These are phyloP conservation scores for Sebastes schlegelii DNA, from an alignment of 2,113 vertebrate species.

Conservation along the genomic window DNA sequence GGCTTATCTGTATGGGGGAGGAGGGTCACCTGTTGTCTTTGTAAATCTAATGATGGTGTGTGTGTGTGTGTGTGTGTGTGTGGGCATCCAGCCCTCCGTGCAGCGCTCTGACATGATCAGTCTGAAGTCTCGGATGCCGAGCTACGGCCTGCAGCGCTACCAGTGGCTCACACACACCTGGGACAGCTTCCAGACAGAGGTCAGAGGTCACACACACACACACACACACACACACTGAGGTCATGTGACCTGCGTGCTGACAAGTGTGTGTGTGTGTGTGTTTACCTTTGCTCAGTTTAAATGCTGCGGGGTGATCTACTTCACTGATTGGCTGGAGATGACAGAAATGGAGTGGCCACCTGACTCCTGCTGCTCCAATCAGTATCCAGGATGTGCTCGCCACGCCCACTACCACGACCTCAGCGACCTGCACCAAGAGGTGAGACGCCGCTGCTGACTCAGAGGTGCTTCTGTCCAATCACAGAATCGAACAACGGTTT, in stretches of 20 bases:
- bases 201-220: conserved; percentile 63
- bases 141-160: conserved; percentile 92
- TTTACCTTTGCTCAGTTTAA: conserved; percentile 87
- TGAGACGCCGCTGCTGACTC: conserved; percentile 69
- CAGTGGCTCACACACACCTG: conserved; percentile 98
- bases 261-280: conserved; percentile 37
- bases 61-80: too few relatives aligned
- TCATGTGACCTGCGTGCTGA: conserved; percentile 11
- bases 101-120: conserved; percentile 98
- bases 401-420: conserved; percentile 94
- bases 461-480: too few relatives aligned
- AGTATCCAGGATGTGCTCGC: conserved; percentile 94
- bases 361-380: conserved; percentile 95
- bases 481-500: too few relatives aligned
- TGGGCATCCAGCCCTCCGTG: conserved; percentile 85
- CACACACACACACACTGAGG: background rate
- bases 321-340: conserved; percentile 99
- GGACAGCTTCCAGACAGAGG: conserved; percentile 99
- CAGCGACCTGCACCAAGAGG: conserved; percentile 97
- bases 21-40: too few relatives aligned
- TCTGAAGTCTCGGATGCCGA: conserved; percentile 95
- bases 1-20: background rate
- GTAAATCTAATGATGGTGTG: too few relatives aligned
- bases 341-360: conserved; percentile 99
- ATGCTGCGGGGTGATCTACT: conserved; percentile 98